Evolutionary conservation across 2,888 invertebrate genomes (phyloP).

Genomic region (Trachelus tabidus): DNA sequence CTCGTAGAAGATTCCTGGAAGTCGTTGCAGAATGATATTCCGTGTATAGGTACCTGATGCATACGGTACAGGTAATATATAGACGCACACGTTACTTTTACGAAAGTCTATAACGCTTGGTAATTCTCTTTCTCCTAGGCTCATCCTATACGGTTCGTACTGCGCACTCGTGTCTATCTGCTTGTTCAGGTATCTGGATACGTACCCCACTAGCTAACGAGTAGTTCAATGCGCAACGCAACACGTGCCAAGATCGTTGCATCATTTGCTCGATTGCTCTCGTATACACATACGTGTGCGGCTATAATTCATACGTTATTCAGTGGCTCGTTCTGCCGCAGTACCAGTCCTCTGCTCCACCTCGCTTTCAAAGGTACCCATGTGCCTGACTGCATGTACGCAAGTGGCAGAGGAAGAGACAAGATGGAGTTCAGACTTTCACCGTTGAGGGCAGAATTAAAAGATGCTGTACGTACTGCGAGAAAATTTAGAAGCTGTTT

Average conservation of each 20-base stretch:
- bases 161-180: neutral
- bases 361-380: neutral
- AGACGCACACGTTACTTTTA: neutral
- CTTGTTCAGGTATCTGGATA: neutral
- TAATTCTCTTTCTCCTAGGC: neutral
- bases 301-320: constrained; percentile 9
- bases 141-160: neutral
- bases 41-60: neutral
- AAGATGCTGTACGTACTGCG: constrained; percentile 22
- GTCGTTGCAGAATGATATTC: neutral
- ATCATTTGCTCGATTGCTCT: constrained; percentile 47
- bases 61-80: neutral
- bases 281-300: constrained; percentile 23
- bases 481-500: constrained; percentile 26
- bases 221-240: constrained; percentile 40
- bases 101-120: neutral
- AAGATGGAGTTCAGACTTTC: constrained; percentile 28
- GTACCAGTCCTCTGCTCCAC: neutral
- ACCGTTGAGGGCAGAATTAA: constrained; percentile 15
- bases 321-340: neutral
- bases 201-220: constrained; percentile 10
- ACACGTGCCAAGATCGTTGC: constrained; percentile 49
- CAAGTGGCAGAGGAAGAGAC: neutral
- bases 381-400: neutral
- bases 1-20: neutral